These are phyloP conservation scores for Miniopterus natalensis DNA, from an alignment of 2,113 vertebrate genomes.

Conservation along the genomic window DNA sequence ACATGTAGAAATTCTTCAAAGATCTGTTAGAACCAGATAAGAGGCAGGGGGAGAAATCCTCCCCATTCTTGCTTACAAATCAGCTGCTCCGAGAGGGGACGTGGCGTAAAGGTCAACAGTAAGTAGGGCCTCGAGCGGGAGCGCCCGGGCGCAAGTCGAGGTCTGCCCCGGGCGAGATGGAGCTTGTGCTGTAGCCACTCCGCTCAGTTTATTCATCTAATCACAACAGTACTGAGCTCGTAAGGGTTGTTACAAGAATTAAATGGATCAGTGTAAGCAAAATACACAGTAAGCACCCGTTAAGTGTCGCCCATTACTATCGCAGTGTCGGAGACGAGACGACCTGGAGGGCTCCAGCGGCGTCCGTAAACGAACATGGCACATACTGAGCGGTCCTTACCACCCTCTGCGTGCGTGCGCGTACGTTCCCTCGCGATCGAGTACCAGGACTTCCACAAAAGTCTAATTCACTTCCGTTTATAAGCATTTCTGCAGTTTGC, in stretches of 20 bases:
- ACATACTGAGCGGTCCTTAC: neutral
- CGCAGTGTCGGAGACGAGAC: neutral
- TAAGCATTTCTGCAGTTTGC: neutral
- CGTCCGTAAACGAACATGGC: neutral
- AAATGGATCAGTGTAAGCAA: neutral
- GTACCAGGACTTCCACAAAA: constrained; percentile 7
- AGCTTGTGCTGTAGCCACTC: neutral
- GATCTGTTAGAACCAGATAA: neutral
- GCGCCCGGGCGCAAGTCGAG: neutral
- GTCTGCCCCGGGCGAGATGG: neutral
- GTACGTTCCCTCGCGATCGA: neutral
- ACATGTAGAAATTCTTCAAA: constrained; percentile 35
- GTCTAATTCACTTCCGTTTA: constrained; percentile 38
- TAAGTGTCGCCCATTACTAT: neutral
- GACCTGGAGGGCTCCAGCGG: neutral
- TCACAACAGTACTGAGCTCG: neutral
- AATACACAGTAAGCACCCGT: neutral
- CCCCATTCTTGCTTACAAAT: neutral
- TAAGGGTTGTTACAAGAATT: neutral
- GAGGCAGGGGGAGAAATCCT: neutral
- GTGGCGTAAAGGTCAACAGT: neutral
- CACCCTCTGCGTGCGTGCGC: neutral
- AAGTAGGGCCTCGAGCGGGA: neutral
- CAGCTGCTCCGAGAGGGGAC: neutral
- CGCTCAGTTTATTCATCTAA: constrained; percentile 1